Percentiles rank a stretch among this genome's conserved stretches.
phyloP scores from a whole-genome alignment of 2,113 vertebrate genomes.

The Elephantulus edwardii region DNA sequence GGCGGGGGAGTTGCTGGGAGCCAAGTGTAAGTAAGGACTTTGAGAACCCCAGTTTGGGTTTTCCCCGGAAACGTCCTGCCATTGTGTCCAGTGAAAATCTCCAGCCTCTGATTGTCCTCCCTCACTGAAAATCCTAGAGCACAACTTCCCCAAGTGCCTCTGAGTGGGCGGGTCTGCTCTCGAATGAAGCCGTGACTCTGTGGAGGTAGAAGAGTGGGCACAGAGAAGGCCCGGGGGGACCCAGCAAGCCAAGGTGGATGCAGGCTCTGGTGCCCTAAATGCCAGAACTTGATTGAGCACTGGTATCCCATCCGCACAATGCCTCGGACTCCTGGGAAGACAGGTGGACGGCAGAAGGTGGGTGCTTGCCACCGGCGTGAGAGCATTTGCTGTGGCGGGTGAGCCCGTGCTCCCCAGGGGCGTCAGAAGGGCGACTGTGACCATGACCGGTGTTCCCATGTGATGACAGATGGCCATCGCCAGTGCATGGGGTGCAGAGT shows the following conservation, averaged over 20 bases:
- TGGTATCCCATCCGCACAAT: neutral
- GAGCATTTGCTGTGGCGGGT: neutral
- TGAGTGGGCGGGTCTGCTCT: neutral
- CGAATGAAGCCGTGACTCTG: neutral
- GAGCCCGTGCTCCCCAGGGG: neutral
- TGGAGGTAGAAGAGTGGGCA: neutral
- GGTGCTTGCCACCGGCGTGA: neutral
- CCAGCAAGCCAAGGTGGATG: neutral
- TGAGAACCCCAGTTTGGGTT: neutral
- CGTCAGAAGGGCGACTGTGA: neutral
- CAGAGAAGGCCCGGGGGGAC: neutral
- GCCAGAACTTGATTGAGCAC: neutral
- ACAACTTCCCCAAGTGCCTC: neutral
- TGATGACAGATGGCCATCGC: neutral
- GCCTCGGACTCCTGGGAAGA: slow-evolving; percentile 41
- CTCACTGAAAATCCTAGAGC: neutral
- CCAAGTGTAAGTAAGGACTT: neutral
- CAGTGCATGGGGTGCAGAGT: neutral
- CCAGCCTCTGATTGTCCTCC: neutral
- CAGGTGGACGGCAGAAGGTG: neutral
- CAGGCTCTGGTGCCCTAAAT: neutral
- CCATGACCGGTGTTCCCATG: neutral
- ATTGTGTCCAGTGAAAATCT: neutral
- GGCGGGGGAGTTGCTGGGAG: neutral
- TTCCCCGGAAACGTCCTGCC: neutral